These are phyloP conservation scores for Drosophila meridiana DNA, from an alignment of 2,888 invertebrate genomes.

Conservation along the genomic window DNA sequence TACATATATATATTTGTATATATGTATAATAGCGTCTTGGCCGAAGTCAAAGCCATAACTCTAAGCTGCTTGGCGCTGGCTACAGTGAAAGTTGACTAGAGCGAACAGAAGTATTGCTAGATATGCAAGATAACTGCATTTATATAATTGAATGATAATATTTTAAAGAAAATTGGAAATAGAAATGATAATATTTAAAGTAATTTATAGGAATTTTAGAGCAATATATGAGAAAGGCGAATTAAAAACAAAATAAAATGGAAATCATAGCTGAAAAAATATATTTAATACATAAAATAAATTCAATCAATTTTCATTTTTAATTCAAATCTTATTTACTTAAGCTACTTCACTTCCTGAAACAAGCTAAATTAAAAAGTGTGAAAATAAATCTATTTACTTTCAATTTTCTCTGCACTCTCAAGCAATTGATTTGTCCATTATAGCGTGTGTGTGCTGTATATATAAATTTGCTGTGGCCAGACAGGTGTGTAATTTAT, in stretches of 20 bases:
- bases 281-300: too few species aligned
- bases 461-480: constrained; percentile 69
- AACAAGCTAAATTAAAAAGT: too few species aligned
- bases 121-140: neutral
- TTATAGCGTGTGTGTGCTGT: neutral
- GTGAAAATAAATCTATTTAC: neutral
- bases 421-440: neutral
- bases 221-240: too few species aligned
- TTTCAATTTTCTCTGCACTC: neutral
- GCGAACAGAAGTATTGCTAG: neutral
- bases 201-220: too few species aligned
- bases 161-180: too few species aligned
- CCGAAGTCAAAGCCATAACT: constrained; percentile 60
- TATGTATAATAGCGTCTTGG: neutral
- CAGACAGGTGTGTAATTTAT: constrained; percentile 85
- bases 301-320: too few species aligned
- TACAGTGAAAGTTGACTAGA: constrained; percentile 1
- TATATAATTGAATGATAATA: too few species aligned
- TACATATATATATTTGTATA: constrained; percentile 11
- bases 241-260: too few species aligned
- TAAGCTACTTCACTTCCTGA: too few species aligned
- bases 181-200: too few species aligned
- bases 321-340: too few species aligned
- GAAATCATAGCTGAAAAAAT: too few species aligned
- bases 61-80: constrained; percentile 12